phyloP scores from a whole-genome alignment of 1,140 invertebrate genomes.

The Hyphantria cunea region DNA sequence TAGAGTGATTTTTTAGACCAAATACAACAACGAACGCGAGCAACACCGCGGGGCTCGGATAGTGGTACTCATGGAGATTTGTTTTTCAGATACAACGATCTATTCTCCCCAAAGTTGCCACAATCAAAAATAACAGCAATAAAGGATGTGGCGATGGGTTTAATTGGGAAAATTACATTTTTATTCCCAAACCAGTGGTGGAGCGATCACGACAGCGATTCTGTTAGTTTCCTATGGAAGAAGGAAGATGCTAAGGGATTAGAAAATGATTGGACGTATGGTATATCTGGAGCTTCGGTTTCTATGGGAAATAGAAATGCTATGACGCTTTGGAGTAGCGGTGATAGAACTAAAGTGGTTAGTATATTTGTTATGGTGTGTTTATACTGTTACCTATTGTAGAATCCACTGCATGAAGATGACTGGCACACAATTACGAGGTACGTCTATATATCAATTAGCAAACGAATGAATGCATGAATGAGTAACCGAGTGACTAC shows the following conservation, averaged over 20 bases:
- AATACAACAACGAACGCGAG: too few relatives aligned
- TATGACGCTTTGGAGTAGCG: slow-evolving; percentile 4
- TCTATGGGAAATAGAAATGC: slow-evolving; percentile 3
- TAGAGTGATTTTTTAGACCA: too few relatives aligned
- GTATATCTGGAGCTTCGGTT: neutral
- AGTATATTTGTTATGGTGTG: too few relatives aligned
- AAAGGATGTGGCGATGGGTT: slow-evolving; percentile 51
- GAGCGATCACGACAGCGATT: neutral
- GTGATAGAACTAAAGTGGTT: slow-evolving; percentile 36
- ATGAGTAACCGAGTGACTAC: too few relatives aligned
- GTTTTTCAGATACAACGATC: slow-evolving; percentile 26
- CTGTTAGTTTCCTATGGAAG: slow-evolving; percentile 2
- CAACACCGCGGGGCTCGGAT: too few relatives aligned
- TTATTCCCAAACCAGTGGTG: neutral
- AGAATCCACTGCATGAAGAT: too few relatives aligned
- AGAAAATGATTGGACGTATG: neutral
- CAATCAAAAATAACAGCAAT: slow-evolving; percentile 48
- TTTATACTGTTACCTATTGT: too few relatives aligned
- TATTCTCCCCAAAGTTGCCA: slow-evolving; percentile 51
- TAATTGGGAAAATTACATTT: slow-evolving; percentile 51
- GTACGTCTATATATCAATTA: too few relatives aligned
- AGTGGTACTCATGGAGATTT: too few relatives aligned
- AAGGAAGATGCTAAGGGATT: neutral
- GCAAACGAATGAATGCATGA: too few relatives aligned
- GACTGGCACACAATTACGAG: too few relatives aligned